Percentiles rank a stretch among this genome's conserved stretches.
Conservation (phyloP, 2,888 invertebrate genomes). For the Stegana nigrithorax region DNA sequence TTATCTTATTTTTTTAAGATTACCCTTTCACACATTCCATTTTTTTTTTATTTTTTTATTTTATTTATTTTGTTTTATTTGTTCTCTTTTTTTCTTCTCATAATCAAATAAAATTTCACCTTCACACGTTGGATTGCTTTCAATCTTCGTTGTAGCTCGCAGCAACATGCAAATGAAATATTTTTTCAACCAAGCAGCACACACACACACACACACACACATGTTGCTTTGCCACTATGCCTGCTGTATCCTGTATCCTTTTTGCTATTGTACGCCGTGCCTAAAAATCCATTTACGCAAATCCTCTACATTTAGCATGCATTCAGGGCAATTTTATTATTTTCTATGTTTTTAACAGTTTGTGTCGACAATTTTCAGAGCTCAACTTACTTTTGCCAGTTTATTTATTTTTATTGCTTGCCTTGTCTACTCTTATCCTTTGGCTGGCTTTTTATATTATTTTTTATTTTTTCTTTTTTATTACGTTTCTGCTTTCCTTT, state of each 20-base stretch:
- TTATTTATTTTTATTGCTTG: not conserved
- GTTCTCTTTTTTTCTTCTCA: too few relatives aligned
- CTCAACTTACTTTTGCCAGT: constrained; percentile 1
- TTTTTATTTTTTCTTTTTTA: too few relatives aligned
- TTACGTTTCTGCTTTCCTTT: too few relatives aligned
- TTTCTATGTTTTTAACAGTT: constrained; percentile 40
- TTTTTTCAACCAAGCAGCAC: not conserved
- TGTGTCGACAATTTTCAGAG: constrained; percentile 1
- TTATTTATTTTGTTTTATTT: too few relatives aligned
- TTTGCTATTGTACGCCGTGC: constrained; percentile 51
- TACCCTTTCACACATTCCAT: too few relatives aligned
- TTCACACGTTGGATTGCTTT: too few relatives aligned
- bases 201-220: not conserved
- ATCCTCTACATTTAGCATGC: constrained; percentile 62
- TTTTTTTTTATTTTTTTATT: too few relatives aligned
- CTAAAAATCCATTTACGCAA: constrained; percentile 63
- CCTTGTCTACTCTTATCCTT: constrained; percentile 18
- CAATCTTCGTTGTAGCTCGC: too few relatives aligned
- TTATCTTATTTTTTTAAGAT: too few relatives aligned
- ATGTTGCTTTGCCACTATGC: not conserved
- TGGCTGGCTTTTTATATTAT: constrained; percentile 9
- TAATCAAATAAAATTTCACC: too few relatives aligned
- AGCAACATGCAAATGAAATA: too few relatives aligned
- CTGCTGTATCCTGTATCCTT: not conserved
- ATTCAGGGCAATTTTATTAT: constrained; percentile 60